Conservation (phyloP, 2,888 invertebrate genomes). For the Acrobeloides nanus region DNA sequence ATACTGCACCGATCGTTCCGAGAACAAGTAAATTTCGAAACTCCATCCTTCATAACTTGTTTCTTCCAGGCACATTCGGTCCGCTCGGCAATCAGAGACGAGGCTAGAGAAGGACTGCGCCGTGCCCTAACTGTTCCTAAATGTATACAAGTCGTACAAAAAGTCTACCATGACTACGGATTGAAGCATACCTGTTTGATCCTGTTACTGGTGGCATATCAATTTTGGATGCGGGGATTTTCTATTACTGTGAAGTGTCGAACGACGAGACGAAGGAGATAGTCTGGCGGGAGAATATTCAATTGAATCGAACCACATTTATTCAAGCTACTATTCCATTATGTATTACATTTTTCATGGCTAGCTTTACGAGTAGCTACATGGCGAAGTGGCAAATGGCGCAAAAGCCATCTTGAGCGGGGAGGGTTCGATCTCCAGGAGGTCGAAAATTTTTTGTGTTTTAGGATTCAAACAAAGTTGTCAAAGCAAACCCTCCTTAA, state of each 20-base stretch:
- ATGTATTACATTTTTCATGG: too few relatives aligned
- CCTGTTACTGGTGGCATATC: slow-evolving; percentile 30
- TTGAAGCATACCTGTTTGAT: slow-evolving; percentile 37
- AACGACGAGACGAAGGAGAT: slow-evolving; percentile 29
- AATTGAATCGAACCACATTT: slow-evolving; percentile 31
- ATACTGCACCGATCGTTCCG: too few relatives aligned
- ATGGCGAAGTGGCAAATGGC: too few relatives aligned
- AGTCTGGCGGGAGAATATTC: slow-evolving; percentile 21
- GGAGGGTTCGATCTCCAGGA: too few relatives aligned
- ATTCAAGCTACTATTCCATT: too few relatives aligned
- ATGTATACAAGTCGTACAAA: slow-evolving; percentile 30
- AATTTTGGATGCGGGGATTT: slow-evolving; percentile 40
- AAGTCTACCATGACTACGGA: slow-evolving; percentile 42
- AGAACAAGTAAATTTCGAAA: too few relatives aligned
- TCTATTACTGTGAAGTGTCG: slow-evolving; percentile 34
- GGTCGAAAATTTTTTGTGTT: too few relatives aligned
- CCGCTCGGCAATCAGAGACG: slow-evolving; percentile 9
- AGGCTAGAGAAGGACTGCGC: slow-evolving; percentile 1
- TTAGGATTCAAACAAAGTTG: too few relatives aligned
- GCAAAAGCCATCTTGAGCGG: too few relatives aligned
- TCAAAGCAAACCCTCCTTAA: too few relatives aligned
- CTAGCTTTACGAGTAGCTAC: too few relatives aligned
- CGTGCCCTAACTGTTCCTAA: slow-evolving; percentile 19
- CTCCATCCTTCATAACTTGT: too few relatives aligned
- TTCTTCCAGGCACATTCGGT: slow-evolving; percentile 4